A percentile compares a stretch with the other conserved stretches of the same genome.
Conservation (phyloP, 2,888 invertebrate species). For the Hydriomena furcata region DNA sequence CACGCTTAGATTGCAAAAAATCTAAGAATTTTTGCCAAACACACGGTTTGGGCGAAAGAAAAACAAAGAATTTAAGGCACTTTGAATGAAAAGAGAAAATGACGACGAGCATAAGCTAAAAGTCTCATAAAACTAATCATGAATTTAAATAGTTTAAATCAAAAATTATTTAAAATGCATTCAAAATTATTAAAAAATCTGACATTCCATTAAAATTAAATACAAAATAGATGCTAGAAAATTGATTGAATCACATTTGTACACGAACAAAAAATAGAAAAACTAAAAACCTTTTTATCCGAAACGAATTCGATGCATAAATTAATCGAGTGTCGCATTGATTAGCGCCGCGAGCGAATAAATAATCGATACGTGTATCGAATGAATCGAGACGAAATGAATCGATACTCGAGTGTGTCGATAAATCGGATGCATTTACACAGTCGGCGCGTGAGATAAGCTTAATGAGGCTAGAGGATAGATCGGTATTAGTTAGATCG, state of each 20-base stretch:
- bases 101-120: too few species aligned
- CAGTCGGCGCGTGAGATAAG: slow-evolving; percentile 19
- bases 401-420: slow-evolving; percentile 35
- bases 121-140: too few species aligned
- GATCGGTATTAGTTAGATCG: slow-evolving; percentile 12
- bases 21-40: slow-evolving; percentile 1
- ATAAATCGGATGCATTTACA: slow-evolving; percentile 26
- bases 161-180: background rate
- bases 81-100: background rate
- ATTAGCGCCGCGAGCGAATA: slow-evolving; percentile 72
- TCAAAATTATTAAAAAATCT: slow-evolving; percentile 1
- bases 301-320: slow-evolving; percentile 59
- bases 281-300: slow-evolving; percentile 43
- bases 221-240: slow-evolving; percentile 12
- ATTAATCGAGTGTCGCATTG: slow-evolving; percentile 66
- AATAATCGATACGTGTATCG: slow-evolving; percentile 61
- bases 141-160: too few species aligned
- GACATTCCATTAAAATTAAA: slow-evolving; percentile 5
- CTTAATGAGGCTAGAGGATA: slow-evolving; percentile 17
- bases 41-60: slow-evolving; percentile 9
- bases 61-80: background rate
- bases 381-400: slow-evolving; percentile 59
- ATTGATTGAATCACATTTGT: slow-evolving; percentile 19
- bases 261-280: slow-evolving; percentile 37
- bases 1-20: slow-evolving; percentile 32